These are phyloP conservation scores for Lepus europaeus DNA, from an alignment of 2,113 vertebrate genomes.

Conservation along the genomic window DNA sequence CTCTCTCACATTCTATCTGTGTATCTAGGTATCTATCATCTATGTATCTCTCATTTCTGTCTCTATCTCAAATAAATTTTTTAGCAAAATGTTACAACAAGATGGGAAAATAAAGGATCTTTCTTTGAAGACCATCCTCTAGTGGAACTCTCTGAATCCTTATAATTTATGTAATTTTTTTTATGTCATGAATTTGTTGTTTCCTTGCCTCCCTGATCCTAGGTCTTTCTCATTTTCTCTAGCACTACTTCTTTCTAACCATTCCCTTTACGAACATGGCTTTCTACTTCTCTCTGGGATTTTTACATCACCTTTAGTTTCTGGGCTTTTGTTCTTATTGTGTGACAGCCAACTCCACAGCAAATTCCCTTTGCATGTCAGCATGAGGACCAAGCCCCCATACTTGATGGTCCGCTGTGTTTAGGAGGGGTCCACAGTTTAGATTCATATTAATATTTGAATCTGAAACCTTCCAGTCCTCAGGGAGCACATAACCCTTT, in stretches of 20 bases:
- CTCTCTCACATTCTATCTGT: too few species aligned
- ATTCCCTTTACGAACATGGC: not conserved
- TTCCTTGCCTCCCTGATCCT: not conserved
- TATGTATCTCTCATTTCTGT: too few species aligned
- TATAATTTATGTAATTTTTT: slow-evolving; percentile 6
- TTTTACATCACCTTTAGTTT: slow-evolving; percentile 35
- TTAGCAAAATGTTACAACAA: not conserved
- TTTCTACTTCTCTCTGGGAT: slow-evolving; percentile 12
- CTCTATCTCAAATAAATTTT: too few species aligned
- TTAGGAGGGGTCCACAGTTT: not conserved
- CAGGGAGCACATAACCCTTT: not conserved
- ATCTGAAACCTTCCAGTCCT: not conserved
- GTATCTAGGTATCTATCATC: too few species aligned
- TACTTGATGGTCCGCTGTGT: not conserved
- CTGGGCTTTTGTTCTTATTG: slow-evolving; percentile 23
- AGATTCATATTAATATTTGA: not conserved
- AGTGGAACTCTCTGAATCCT: not conserved
- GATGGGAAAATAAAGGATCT: not conserved
- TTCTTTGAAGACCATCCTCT: not conserved
- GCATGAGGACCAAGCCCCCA: not conserved
- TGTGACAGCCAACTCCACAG: not conserved
- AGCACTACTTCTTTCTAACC: not conserved
- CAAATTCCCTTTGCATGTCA: slow-evolving; percentile 13
- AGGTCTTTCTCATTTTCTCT: slow-evolving; percentile 13
- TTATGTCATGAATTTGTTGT: not conserved